Conservation (phyloP, 2,113 vertebrate species). For the Bos taurus region DNA sequence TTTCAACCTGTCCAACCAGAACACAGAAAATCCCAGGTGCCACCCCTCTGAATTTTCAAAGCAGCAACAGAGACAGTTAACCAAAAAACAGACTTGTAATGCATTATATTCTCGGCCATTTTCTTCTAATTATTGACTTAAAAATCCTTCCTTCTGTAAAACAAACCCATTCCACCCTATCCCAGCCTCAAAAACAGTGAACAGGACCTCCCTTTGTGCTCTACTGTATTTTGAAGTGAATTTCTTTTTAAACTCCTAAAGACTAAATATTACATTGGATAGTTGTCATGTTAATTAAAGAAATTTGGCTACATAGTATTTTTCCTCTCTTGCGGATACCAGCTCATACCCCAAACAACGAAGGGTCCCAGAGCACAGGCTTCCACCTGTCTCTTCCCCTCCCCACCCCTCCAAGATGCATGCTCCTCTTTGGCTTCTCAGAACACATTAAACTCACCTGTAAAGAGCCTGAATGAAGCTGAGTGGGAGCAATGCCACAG, state of each 20-base stretch:
- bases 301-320: neutral
- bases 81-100: neutral
- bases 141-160: neutral
- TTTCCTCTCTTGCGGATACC: neutral
- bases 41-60: neutral
- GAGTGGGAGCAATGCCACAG: neutral
- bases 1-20: neutral
- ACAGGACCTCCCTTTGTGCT: neutral
- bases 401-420: neutral
- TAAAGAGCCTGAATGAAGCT: neutral
- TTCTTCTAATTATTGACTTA: neutral
- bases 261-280: neutral
- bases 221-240: neutral
- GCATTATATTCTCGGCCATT: neutral
- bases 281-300: neutral
- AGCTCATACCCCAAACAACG: neutral
- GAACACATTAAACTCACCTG: neutral
- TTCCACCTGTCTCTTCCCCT: neutral
- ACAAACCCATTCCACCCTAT: neutral
- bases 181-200: neutral
- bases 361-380: neutral
- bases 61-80: neutral
- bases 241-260: neutral
- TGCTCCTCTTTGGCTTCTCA: neutral
- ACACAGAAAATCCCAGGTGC: neutral